A percentile compares a stretch with the other conserved stretches of the same genome.
phyloP scores from a whole-genome alignment of 2,113 vertebrate species.

The Trematomus loennbergii region DNA sequence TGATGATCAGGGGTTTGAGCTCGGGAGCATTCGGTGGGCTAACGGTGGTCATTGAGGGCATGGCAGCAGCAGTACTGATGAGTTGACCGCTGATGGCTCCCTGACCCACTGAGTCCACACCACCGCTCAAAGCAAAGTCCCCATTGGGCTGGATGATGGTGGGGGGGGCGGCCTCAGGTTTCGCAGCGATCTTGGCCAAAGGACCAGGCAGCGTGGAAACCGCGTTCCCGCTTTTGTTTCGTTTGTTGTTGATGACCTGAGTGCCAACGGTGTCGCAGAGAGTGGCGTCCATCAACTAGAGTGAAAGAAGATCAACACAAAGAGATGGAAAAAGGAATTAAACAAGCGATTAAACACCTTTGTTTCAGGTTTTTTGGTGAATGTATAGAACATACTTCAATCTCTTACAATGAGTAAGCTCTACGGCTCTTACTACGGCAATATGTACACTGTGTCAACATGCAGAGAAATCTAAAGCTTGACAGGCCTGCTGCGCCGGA shows the following conservation, averaged over 20 bases:
- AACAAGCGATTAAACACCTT: not conserved
- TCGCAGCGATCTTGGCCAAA: conserved; percentile 68
- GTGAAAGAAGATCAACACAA: conserved; percentile 1
- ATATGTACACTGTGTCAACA: not conserved
- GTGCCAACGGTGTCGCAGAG: conserved; percentile 78
- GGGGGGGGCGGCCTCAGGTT: conserved; percentile 55
- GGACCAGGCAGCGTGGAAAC: conserved; percentile 56
- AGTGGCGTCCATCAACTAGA: conserved; percentile 84
- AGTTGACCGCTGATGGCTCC: conserved; percentile 28
- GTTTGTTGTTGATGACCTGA: conserved; percentile 72
- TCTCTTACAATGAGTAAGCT: no score
- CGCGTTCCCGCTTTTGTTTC: conserved; percentile 39
- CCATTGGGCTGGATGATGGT: conserved; percentile 41
- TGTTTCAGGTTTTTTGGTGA: no score
- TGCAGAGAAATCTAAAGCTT: not conserved
- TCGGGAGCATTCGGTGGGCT: conserved; percentile 47
- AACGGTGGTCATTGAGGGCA: conserved; percentile 45
- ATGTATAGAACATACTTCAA: no score
- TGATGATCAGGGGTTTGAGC: conserved; percentile 73
- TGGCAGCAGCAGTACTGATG: conserved; percentile 26
- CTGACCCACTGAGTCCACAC: conserved; percentile 33
- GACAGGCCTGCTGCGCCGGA: not conserved
- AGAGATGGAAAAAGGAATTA: not conserved
- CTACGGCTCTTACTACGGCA: no score
- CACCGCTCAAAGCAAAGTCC: conserved; percentile 42